A percentile compares a stretch with the other conserved stretches of the same genome.
These are phyloP conservation scores for Anas capensis DNA, from an alignment of 2,797 vertebrate species.

Conservation along the genomic window DNA sequence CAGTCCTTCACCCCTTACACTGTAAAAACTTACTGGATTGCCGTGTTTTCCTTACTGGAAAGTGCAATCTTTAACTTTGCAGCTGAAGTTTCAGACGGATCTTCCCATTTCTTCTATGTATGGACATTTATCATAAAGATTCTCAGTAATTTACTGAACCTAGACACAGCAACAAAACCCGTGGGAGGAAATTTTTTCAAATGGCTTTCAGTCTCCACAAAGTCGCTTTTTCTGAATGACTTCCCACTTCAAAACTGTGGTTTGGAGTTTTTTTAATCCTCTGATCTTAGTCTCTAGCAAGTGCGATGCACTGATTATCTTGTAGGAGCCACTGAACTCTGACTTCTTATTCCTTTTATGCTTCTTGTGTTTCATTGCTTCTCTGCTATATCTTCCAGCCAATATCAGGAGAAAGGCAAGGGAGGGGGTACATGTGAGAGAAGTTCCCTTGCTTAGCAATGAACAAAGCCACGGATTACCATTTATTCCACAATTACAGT, in stretches of 20 bases:
- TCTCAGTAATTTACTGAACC: not conserved
- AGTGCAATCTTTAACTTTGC: not conserved
- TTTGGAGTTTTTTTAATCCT: not conserved
- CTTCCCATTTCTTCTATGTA: not conserved
- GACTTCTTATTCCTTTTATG: slow-evolving; percentile 19
- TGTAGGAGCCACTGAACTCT: slow-evolving; percentile 15
- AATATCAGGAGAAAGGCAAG: not conserved
- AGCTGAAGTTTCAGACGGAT: not conserved
- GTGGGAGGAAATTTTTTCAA: not conserved
- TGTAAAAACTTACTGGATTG: not conserved
- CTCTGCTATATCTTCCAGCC: not conserved
- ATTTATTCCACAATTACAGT: not conserved
- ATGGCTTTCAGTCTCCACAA: not conserved
- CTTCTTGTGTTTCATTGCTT: not conserved
- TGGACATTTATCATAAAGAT: not conserved
- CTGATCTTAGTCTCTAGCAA: slow-evolving; percentile 23
- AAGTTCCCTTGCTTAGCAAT: not conserved
- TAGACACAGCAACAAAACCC: not conserved
- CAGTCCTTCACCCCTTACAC: not conserved
- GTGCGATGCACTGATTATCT: not conserved
- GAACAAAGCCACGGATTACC: not conserved
- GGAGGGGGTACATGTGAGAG: not conserved
- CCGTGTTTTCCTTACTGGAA: not conserved
- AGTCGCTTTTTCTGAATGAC: not conserved
- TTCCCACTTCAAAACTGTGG: not conserved